Conservation (phyloP, 2,888 invertebrate genomes). For the Scaptomyza cyrtandrae region DNA sequence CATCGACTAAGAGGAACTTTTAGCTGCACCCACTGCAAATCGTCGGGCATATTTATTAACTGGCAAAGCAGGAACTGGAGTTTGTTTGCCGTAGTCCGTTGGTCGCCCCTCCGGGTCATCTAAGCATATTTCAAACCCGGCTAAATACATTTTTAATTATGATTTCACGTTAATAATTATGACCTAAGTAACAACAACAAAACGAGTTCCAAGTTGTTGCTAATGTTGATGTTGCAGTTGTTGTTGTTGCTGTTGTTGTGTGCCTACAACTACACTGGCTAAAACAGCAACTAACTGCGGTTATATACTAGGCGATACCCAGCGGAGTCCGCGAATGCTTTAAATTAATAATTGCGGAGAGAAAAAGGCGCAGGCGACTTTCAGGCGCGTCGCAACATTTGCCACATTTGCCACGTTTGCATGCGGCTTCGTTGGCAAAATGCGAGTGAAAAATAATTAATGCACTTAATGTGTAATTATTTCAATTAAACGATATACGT, state of each 20-base stretch:
- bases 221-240: neutral
- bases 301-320: constrained; percentile 71
- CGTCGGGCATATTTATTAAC: constrained; percentile 10
- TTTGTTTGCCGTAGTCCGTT: constrained; percentile 5
- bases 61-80: constrained; percentile 19
- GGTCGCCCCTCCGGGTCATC: constrained; percentile 23
- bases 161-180: constrained; percentile 78
- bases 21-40: constrained; percentile 21
- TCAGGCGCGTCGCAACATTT: constrained; percentile 54
- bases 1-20: neutral
- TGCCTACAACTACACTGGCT: too few relatives aligned
- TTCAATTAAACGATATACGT: constrained; percentile 77
- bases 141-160: constrained; percentile 82
- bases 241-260: constrained; percentile 16
- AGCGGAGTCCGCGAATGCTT: constrained; percentile 69
- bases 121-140: constrained; percentile 63
- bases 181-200: constrained; percentile 66
- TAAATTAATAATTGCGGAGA: constrained; percentile 77
- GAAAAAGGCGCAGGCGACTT: constrained; percentile 65
- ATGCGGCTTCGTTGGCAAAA: constrained; percentile 49
- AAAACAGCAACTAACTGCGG: constrained; percentile 35
- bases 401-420: constrained; percentile 54
- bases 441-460: constrained; percentile 75
- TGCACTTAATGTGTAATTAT: constrained; percentile 83
- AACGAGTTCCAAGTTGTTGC: constrained; percentile 44